phyloP scores from a whole-genome alignment of 2,113 vertebrate species.

The Ciconia stormi region DNA sequence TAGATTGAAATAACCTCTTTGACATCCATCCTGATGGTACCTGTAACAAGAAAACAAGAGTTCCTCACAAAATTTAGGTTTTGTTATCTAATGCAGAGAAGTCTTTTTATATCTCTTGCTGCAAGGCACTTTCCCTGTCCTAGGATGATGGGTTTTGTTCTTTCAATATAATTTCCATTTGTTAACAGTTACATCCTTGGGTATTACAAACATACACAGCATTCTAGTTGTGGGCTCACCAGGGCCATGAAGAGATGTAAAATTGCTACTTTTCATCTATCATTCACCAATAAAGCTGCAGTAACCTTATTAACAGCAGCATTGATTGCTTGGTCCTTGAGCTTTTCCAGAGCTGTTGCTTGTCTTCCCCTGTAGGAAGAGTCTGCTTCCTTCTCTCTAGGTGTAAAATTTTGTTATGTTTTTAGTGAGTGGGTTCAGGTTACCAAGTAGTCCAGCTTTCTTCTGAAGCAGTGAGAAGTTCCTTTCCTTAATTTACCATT shows the following conservation, averaged over 20 bases:
- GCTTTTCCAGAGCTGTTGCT: background rate
- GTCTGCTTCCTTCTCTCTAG: background rate
- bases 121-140: background rate
- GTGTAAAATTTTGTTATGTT: background rate
- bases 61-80: background rate
- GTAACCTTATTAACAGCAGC: background rate
- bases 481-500: background rate
- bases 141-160: background rate
- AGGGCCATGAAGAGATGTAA: background rate
- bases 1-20: background rate
- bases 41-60: background rate
- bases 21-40: background rate
- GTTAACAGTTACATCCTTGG: background rate
- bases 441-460: background rate
- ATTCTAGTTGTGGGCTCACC: background rate
- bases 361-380: background rate
- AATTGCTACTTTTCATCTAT: background rate
- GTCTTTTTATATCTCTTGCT: background rate
- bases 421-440: background rate
- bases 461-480: background rate
- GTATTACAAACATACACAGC: background rate
- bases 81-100: background rate
- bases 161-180: background rate
- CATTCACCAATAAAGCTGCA: background rate
- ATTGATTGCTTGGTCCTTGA: background rate